Base-by-base conservation (phyloP, 1,140 invertebrate species). In the Dinoponera quadriceps region DNA sequence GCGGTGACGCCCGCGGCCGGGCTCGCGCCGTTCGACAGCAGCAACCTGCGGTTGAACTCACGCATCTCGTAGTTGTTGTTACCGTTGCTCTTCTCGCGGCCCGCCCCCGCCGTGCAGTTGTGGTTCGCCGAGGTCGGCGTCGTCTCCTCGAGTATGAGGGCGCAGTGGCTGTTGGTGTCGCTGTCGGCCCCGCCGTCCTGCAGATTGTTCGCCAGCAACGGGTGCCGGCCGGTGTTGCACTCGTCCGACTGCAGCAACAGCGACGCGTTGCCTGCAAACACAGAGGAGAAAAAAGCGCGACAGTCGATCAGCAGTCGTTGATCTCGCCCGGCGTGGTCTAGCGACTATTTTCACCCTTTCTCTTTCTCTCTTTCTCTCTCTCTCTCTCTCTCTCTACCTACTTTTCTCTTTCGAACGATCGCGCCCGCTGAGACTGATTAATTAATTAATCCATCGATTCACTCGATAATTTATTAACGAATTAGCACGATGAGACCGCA, bases 21-120 rank as follows among this genome's bases (percentile, higher is more conserved):
- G 75, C 89, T 91, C 44, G 88, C 88, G 18, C 92, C 93, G 71
- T 93, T 93, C 73, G 92, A 91, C 65, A 94, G 85, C 72, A 94
- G 87, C 48, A 94, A 85, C 59, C 93, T 91, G 27, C 93, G 88
- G 44, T 93, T 93, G 83, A 96, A 95, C 90, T 96, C 96, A 27
- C 96, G 95, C 95, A 97, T 95, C 90, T 97, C 96, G 91, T 97
- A 97, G 88, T 97, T 97, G 91, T 97, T 97, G 93, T 97, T 97
- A 14, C 96, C 96, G 90, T 96, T 97, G 57, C 95, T 95, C 59
- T 96, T 96, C 85, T 96, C 96, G 20, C 94, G 91, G 1, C 93
- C 9, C 93, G 93, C 74, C 92, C 22, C 80, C 25, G 55, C 49
- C 29, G 60, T 51, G 49, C 92, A 89, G 80, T 88, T 84, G 83